phyloP scores from a whole-genome alignment of 2,113 vertebrate genomes.

The Phrynosoma platyrhinos region DNA sequence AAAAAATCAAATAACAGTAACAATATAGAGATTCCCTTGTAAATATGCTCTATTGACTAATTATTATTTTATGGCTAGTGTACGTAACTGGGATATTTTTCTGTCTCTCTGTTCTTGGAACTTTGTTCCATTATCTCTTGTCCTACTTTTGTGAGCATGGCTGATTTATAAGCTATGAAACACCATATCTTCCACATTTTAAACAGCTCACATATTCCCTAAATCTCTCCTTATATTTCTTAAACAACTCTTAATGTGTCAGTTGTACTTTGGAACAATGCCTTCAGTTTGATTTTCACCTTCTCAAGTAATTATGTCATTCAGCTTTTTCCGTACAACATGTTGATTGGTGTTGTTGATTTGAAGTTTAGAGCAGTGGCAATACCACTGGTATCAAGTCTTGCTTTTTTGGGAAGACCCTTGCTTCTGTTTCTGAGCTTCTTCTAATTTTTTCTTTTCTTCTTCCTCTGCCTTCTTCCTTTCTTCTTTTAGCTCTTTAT shows the following conservation, averaged over 20 bases:
- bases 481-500: conserved; percentile 95
- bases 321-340: background rate
- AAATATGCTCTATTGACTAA: background rate
- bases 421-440: conserved; percentile 74
- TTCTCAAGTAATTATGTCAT: background rate
- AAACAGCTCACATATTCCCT: background rate
- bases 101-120: background rate
- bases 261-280: background rate
- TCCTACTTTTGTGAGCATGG: background rate
- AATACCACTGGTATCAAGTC: conserved; percentile 67
- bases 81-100: background rate
- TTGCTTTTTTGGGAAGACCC: conserved; percentile 63
- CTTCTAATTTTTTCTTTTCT: conserved; percentile 81
- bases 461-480: conserved; percentile 89
- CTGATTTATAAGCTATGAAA: background rate
- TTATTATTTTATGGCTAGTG: background rate
- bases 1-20: background rate
- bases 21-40: background rate
- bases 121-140: background rate
- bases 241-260: background rate
- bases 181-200: background rate
- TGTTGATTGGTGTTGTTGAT: background rate
- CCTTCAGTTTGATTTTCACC: background rate
- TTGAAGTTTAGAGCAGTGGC: background rate
- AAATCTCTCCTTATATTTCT: background rate